phyloP scores from a whole-genome alignment of 2,113 vertebrate species.

The Aphelocoma coerulescens region DNA sequence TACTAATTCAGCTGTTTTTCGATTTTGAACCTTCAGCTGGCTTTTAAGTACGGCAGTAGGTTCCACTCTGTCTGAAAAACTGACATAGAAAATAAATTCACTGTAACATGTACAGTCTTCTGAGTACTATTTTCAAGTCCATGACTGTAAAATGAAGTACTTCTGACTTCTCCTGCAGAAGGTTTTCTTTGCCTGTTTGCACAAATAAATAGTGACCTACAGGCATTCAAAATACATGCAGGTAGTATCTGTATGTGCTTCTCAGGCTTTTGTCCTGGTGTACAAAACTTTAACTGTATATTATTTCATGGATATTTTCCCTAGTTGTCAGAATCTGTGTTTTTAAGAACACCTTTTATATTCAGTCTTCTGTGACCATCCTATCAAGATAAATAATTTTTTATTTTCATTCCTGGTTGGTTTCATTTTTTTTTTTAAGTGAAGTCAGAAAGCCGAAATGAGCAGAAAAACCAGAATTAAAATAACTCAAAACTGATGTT shows the following conservation, averaged over 20 bases:
- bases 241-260: neutral
- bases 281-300: neutral
- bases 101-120: neutral
- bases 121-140: neutral
- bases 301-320: neutral
- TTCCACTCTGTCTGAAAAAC: neutral
- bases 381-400: neutral
- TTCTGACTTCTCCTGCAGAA: neutral
- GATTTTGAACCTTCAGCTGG: neutral
- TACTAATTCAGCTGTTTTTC: neutral
- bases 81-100: neutral
- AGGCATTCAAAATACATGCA: neutral
- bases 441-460: neutral
- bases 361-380: neutral
- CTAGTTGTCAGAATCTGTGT: neutral
- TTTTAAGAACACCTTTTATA: neutral
- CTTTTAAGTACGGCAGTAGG: neutral
- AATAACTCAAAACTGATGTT: neutral
- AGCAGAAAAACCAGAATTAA: neutral
- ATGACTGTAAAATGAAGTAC: neutral
- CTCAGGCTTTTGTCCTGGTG: neutral
- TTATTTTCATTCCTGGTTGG: neutral
- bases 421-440: neutral
- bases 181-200: neutral
- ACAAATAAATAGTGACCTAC: neutral